These are phyloP conservation scores for Pogonognathellus flavescens DNA, from an alignment of 1,140 invertebrate genomes.

Conservation along the genomic window DNA sequence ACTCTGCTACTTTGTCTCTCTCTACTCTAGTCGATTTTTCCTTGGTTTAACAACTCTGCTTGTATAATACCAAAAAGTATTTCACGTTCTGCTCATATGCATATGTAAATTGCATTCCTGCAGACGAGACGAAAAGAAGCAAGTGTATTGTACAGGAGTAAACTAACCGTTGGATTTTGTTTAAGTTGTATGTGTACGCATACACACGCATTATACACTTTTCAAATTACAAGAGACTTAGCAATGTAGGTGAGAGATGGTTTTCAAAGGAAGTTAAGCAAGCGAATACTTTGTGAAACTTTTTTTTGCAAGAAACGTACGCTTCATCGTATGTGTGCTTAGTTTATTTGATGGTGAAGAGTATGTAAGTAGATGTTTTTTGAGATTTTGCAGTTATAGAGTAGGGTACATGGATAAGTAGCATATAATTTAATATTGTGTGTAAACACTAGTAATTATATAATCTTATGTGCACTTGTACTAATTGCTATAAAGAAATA, in stretches of 20 bases:
- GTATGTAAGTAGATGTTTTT: too few species aligned
- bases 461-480: not conserved
- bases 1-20: not conserved
- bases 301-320: too few species aligned
- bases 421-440: conserved; percentile 6
- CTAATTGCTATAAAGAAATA: not conserved
- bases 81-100: not conserved
- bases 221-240: not conserved
- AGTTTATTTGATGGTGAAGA: too few species aligned
- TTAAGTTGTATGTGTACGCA: not conserved
- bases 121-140: not conserved
- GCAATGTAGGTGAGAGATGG: too few species aligned
- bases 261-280: too few species aligned
- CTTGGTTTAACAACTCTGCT: not conserved
- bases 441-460: conserved; percentile 14
- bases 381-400: too few species aligned
- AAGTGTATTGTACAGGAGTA: not conserved
- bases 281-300: too few species aligned
- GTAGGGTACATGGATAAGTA: too few species aligned
- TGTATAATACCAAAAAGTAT: not conserved
- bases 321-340: too few species aligned
- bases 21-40: not conserved
- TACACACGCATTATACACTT: not conserved
- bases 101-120: not conserved
- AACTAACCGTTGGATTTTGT: not conserved